A percentile compares a stretch with the other conserved stretches of the same genome.
These are phyloP conservation scores for Drosophila elegans DNA, from an alignment of 1,140 invertebrate species.

Conservation along the genomic window DNA sequence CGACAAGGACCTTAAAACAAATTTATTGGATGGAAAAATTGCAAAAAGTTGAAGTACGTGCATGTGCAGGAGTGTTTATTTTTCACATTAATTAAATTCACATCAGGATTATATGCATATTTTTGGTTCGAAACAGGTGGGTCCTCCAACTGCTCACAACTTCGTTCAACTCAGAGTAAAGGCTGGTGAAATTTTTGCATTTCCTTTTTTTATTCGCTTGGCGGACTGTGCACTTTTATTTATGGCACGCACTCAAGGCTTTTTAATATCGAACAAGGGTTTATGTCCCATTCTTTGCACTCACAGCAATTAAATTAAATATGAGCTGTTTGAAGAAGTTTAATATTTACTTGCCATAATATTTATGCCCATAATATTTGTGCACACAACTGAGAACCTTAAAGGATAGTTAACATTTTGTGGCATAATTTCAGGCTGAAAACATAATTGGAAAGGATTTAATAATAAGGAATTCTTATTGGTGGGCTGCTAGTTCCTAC, in stretches of 20 bases:
- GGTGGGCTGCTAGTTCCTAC: background rate
- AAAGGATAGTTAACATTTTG: conserved; percentile 1
- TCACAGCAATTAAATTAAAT: conserved; percentile 35
- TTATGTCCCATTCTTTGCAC: conserved; percentile 34
- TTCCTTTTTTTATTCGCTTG: conserved; percentile 12
- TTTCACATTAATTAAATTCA: conserved; percentile 76
- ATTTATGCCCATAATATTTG: conserved; percentile 9
- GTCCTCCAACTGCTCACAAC: conserved; percentile 11
- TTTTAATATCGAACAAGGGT: conserved; percentile 58
- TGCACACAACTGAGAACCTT: background rate
- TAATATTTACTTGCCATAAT: conserved; percentile 34
- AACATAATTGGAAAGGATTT: background rate
- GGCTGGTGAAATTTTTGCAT: conserved; percentile 15
- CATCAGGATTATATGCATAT: conserved; percentile 69
- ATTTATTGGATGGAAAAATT: conserved; percentile 70
- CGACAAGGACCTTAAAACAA: conserved; percentile 54
- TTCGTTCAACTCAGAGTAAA: conserved; percentile 20
- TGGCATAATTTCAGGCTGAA: conserved; percentile 49
- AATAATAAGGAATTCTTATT: background rate
- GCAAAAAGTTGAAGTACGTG: conserved; percentile 6
- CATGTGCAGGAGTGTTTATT: conserved; percentile 56
- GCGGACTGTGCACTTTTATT: conserved; percentile 57
- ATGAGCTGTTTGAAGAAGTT: conserved; percentile 41
- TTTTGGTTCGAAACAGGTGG: conserved; percentile 44
- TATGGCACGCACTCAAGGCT: conserved; percentile 55